phyloP scores from a whole-genome alignment of 2,797 vertebrate species.

The Eurystomus glaucurus region DNA sequence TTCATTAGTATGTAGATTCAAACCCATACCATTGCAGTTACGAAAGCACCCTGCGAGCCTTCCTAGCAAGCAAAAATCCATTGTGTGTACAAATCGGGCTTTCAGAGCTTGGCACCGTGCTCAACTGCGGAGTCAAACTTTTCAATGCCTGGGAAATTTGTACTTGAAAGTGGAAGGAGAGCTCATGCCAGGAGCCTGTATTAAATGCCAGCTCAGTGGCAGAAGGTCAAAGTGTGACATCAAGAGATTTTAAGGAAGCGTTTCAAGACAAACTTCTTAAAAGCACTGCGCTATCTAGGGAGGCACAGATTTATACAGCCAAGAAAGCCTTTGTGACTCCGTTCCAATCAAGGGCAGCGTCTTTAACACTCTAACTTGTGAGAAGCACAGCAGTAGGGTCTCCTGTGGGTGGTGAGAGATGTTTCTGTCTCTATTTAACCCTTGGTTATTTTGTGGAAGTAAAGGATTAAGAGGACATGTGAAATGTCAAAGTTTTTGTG shows the following conservation, averaged over 20 bases:
- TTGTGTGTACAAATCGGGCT: conserved; percentile 31
- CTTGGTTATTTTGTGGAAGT: not conserved
- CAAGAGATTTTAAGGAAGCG: conserved; percentile 21
- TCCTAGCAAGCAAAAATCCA: not conserved
- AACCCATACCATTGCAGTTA: not conserved
- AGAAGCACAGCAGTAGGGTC: not conserved
- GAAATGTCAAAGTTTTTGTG: not conserved
- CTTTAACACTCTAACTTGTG: not conserved
- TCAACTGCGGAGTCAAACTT: not conserved
- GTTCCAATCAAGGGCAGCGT: not conserved
- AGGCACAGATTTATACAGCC: not conserved
- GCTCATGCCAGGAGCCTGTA: conserved; percentile 24
- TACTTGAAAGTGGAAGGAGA: conserved; percentile 37
- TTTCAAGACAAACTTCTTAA: conserved; percentile 48
- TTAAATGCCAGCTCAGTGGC: conserved; percentile 30
- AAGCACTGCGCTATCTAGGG: not conserved
- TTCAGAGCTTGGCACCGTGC: conserved; percentile 11
- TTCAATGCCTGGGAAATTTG: conserved; percentile 15
- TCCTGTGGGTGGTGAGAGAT: not conserved
- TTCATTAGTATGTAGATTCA: not conserved
- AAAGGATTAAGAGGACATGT: not conserved
- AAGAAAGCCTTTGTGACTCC: not conserved
- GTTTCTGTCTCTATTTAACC: not conserved
- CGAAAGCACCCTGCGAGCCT: not conserved
- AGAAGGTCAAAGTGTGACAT: conserved; percentile 26